These are phyloP conservation scores for Melanotaenia maccullochi DNA, from an alignment of 2,797 vertebrate genomes.

Conservation along the genomic window DNA sequence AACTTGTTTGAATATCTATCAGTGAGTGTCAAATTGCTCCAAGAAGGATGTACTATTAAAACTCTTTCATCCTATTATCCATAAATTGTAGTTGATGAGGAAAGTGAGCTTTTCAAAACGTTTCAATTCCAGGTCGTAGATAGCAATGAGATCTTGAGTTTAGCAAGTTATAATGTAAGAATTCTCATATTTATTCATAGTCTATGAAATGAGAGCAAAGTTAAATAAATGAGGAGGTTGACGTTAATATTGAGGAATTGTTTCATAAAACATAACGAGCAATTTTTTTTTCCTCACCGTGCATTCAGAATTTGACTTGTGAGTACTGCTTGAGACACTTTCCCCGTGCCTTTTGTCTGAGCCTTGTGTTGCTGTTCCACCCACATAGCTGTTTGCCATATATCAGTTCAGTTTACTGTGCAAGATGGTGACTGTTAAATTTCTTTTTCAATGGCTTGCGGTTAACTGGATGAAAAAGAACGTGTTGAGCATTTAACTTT, in stretches of 20 bases:
- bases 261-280: slow-evolving; percentile 20
- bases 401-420: slow-evolving; percentile 13
- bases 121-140: neutral
- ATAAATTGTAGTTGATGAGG: neutral
- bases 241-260: slow-evolving; percentile 4
- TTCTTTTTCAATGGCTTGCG: slow-evolving; percentile 67
- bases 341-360: neutral
- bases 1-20: neutral
- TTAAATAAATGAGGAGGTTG: neutral
- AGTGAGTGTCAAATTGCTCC: neutral
- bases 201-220: neutral
- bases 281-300: slow-evolving; percentile 32
- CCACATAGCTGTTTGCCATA: neutral
- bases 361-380: neutral
- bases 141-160: neutral
- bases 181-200: neutral
- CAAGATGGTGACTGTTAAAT: slow-evolving; percentile 61
- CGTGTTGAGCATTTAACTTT: slow-evolving; percentile 58
- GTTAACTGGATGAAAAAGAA: slow-evolving; percentile 78
- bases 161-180: neutral
- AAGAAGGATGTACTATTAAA: too few relatives aligned
- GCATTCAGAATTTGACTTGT: slow-evolving; percentile 66
- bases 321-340: slow-evolving; percentile 48
- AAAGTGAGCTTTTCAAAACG: neutral
- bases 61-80: too few relatives aligned